A percentile compares a stretch with the other conserved stretches of the same genome.
phyloP scores from a whole-genome alignment of 2,113 vertebrate species.

The Micronycteris hirsuta region DNA sequence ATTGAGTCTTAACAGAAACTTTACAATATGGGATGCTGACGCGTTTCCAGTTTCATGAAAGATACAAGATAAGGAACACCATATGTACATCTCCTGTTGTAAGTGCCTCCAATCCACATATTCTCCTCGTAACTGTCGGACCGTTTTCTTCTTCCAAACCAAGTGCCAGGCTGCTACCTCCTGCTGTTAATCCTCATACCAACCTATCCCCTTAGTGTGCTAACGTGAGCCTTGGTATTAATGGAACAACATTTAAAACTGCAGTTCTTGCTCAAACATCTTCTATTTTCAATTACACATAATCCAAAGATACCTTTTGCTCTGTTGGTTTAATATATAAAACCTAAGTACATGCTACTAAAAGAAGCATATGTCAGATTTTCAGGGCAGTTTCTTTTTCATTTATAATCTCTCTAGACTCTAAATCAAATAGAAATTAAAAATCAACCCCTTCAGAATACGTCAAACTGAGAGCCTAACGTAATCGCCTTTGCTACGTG shows the following conservation, averaged over 20 bases:
- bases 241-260: background rate
- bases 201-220: background rate
- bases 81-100: background rate
- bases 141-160: conserved; percentile 2
- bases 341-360: background rate
- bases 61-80: background rate
- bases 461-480: background rate
- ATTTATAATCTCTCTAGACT: background rate
- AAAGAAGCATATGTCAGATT: background rate
- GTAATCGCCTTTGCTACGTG: background rate
- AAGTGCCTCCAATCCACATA: background rate
- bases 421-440: conserved; percentile 1
- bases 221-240: background rate
- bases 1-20: background rate
- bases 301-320: background rate
- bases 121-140: background rate
- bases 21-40: background rate
- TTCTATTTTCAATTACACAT: background rate
- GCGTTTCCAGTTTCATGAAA: background rate
- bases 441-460: background rate
- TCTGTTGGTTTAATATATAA: background rate
- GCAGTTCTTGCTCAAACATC: background rate
- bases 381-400: background rate
- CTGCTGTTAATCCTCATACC: background rate
- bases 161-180: background rate